Evolutionary conservation across 2,113 vertebrate genomes (phyloP).

Genomic region (Herpetotheres cachinnans): DNA sequence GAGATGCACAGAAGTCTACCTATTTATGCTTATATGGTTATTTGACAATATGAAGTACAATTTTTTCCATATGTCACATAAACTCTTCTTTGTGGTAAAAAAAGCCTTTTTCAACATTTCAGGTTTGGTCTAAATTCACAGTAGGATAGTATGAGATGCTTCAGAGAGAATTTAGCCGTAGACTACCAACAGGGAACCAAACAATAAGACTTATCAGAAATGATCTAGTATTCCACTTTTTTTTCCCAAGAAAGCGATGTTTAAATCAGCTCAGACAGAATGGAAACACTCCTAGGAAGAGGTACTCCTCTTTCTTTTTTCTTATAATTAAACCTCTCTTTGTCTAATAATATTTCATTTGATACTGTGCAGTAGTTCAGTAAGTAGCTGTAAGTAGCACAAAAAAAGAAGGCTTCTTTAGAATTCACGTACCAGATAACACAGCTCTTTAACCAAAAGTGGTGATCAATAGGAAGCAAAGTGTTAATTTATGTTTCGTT

Average conservation of each 20-base stretch:
- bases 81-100: not conserved
- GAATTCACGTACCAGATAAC: not conserved
- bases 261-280: not conserved
- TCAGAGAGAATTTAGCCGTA: not conserved
- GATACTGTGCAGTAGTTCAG: not conserved
- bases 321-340: not conserved
- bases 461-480: not conserved
- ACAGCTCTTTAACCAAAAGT: not conserved
- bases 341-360: not conserved
- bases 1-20: not conserved
- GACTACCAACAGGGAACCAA: not conserved
- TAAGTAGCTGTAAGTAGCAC: not conserved
- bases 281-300: not conserved
- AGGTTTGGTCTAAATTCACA: not conserved
- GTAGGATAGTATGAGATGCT: not conserved
- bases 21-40: not conserved
- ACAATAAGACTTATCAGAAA: not conserved
- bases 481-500: not conserved
- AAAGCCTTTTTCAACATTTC: not conserved
- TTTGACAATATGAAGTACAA: not conserved
- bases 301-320: not conserved
- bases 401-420: not conserved
- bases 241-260: not conserved
- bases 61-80: not conserved
- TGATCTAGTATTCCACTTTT: not conserved